Base-by-base conservation (phyloP, 2,113 vertebrate genomes). In the Tragelaphus buxtoni region DNA sequence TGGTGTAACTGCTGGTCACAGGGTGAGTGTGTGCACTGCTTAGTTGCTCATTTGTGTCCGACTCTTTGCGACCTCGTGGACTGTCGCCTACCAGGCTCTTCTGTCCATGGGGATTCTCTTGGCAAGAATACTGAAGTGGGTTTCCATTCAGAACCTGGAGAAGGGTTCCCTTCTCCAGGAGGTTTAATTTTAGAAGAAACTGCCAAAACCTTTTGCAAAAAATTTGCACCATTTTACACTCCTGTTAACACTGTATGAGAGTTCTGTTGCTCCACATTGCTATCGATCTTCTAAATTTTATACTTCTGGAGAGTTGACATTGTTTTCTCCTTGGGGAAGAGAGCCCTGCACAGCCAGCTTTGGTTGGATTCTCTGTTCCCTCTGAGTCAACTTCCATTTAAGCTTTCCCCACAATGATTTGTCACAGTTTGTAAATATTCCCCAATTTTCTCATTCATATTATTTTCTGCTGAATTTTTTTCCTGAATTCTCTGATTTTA, bases 31-130 rank as follows among this genome's bases (percentile, higher is more conserved):
- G n/a, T 69, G 65, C n/a, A 22, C 18, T 39, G 65, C n/a, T 39
- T 69, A 69, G n/a, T 5, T 5, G 4, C 65, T 69, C n/a, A 22
- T 0, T 69, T 4, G 0, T 69, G 65, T 39, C n/a, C 0, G 2
- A 22, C 18, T 69, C n/a, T 69, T 69, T 69, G 65, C 1, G 1
- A 69, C 9, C 65, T 69, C n/a, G 22, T 5, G 9, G n/a, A 69
- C 18, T 69, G 4, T 69, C 39, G 9, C 9, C 22, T 35, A 69
- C n/a, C n/a, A 69, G 65, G 9, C n/a, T 69, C n/a, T 35, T 39
- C 65, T 69, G 65, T 22, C 18, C 35, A 69, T 10, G 65, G 65
- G n/a, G 9, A 39, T 39, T 39, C 65, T 69, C n/a, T 69, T 39
- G 65, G n/a, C 65, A 69, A 39, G n/a, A 69, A 22, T 69, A 22